Percentiles rank a stretch among this genome's conserved stretches.
These are phyloP conservation scores for Lepilemur ruficaudatus DNA, from an alignment of 2,797 vertebrate genomes.

Conservation along the genomic window DNA sequence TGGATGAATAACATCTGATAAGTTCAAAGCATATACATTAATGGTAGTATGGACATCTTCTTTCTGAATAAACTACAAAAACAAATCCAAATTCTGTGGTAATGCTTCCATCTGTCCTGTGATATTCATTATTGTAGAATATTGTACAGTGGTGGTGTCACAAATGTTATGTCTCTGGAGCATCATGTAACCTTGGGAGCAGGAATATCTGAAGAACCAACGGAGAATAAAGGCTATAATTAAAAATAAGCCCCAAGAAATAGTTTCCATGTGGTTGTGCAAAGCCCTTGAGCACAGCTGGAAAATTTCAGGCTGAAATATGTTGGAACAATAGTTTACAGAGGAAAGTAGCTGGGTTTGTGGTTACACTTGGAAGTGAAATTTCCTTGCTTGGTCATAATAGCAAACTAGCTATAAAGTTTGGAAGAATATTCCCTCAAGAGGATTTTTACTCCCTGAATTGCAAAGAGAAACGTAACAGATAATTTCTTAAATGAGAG, in stretches of 20 bases:
- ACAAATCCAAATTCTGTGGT: conserved; percentile 52
- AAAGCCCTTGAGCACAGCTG: conserved; percentile 78
- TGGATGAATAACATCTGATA: conserved; percentile 68
- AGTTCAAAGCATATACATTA: conserved; percentile 71
- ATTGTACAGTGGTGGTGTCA: conserved; percentile 66
- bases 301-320: conserved; percentile 80
- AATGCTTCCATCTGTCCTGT: conserved; percentile 66
- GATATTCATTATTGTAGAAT: conserved; percentile 62
- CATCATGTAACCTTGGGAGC: conserved; percentile 77
- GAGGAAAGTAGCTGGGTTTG: conserved; percentile 80
- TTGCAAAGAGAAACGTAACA: conserved; percentile 65
- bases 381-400: conserved; percentile 78
- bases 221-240: conserved; percentile 76
- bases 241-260: conserved; percentile 81
- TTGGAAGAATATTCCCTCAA: conserved; percentile 68
- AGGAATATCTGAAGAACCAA: conserved; percentile 76
- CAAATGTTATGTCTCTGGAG: conserved; percentile 75
- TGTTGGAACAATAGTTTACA: conserved; percentile 80
- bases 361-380: conserved; percentile 80
- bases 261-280: conserved; percentile 80
- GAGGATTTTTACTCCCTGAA: conserved; percentile 65
- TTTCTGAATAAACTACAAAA: conserved; percentile 68
- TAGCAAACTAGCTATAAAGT: conserved; percentile 75
- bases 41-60: conserved; percentile 45
- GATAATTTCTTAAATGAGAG: conserved; percentile 59